A percentile compares a stretch with the other conserved stretches of the same genome.
These are phyloP conservation scores for Pholis gunnellus DNA, from an alignment of 2,113 vertebrate genomes.

Conservation along the genomic window DNA sequence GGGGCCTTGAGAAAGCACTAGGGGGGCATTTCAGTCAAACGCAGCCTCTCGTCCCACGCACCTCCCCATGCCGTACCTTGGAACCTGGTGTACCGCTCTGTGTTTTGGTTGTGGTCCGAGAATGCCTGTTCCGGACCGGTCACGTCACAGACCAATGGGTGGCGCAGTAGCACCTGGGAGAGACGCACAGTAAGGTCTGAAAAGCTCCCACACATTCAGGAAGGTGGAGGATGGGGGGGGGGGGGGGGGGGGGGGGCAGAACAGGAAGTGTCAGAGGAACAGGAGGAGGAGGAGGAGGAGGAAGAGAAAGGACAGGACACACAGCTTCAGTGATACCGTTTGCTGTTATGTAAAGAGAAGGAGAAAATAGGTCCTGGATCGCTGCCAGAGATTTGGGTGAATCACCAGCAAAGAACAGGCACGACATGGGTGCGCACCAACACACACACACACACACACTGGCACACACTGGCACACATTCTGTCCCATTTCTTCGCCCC, in stretches of 20 bases:
- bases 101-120: constrained; percentile 50
- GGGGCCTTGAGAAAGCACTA: constrained; percentile 51
- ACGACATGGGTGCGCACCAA: constrained; percentile 64
- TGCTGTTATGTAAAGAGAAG: constrained; percentile 83
- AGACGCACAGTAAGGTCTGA: constrained; percentile 32
- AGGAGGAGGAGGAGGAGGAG: constrained; percentile 49
- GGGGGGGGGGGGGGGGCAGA: constrained; percentile 36
- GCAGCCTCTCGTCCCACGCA: constrained; percentile 55
- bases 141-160: constrained; percentile 34
- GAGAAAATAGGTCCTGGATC: constrained; percentile 83
- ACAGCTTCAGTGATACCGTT: constrained; percentile 65
- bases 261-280: constrained; percentile 64
- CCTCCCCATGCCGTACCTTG: constrained; percentile 20
- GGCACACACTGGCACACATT: constrained; percentile 65
- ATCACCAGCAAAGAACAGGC: constrained; percentile 78
- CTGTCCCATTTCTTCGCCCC: constrained; percentile 75
- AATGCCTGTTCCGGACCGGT: constrained; percentile 54
- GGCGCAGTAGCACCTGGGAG: constrained; percentile 33
- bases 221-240: constrained; percentile 35
- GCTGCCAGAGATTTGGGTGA: constrained; percentile 81
- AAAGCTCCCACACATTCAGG: constrained; percentile 45
- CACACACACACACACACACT: constrained; percentile 48
- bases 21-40: constrained; percentile 57
- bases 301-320: constrained; percentile 67
- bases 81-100: constrained; percentile 40